Percentiles rank a stretch among this genome's conserved stretches.
These are phyloP conservation scores for Bos indicus DNA, from an alignment of 2,113 vertebrate genomes.

Conservation along the genomic window DNA sequence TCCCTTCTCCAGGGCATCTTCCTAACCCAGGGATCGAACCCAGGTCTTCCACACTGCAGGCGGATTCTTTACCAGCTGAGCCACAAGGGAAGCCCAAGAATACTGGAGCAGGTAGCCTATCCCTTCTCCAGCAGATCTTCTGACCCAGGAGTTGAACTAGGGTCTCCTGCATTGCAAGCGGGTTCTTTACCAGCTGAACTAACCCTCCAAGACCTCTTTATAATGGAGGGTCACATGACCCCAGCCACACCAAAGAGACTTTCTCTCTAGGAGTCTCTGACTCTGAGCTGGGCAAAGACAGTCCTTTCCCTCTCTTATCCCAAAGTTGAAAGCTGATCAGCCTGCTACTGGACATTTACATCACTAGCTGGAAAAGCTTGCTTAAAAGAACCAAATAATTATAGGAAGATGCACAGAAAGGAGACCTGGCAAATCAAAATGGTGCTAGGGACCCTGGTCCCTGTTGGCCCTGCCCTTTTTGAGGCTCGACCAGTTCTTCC, in stretches of 20 bases:
- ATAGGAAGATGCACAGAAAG: neutral
- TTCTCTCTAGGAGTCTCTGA: neutral
- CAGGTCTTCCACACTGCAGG: too few species aligned
- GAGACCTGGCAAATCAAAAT: too few species aligned
- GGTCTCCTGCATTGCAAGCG: neutral
- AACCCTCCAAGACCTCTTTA: neutral
- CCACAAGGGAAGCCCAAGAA: neutral
- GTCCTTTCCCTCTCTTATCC: neutral
- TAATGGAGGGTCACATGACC: neutral
- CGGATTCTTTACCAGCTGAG: too few species aligned
- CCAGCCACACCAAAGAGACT: neutral
- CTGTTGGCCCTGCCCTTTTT: neutral
- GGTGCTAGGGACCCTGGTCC: neutral
- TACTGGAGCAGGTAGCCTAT: neutral
- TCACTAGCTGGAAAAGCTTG: neutral
- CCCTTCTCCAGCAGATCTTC: neutral
- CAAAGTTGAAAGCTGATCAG: neutral
- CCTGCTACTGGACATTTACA: neutral
- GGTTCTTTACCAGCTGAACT: neutral
- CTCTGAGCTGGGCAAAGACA: neutral
- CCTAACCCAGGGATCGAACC: neutral
- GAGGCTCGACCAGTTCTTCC: neutral
- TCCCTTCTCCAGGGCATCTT: too few species aligned
- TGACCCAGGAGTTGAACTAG: rapidly evolving
- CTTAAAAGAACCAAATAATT: neutral